These are phyloP conservation scores for Bibio marci DNA, from an alignment of 2,888 invertebrate genomes.

Conservation along the genomic window DNA sequence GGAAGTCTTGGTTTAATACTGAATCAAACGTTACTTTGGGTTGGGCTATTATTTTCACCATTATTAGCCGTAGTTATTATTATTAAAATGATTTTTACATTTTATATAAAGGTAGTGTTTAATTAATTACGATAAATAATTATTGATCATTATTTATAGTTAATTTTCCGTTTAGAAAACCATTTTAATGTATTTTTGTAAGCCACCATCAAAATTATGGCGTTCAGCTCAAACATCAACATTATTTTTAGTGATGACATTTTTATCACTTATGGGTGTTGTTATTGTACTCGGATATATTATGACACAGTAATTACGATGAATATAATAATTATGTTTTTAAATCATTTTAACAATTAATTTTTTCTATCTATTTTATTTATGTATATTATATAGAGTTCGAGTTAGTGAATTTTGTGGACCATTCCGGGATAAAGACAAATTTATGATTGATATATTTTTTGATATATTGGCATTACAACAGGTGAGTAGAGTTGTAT, in stretches of 20 bases:
- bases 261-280: constrained; percentile 43
- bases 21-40: constrained; percentile 63
- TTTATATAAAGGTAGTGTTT: constrained; percentile 33
- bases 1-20: constrained; percentile 63
- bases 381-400: constrained; percentile 28
- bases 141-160: neutral
- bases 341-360: constrained; percentile 3
- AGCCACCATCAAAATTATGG: constrained; percentile 48
- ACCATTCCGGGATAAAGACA: constrained; percentile 36
- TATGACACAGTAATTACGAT: constrained; percentile 36
- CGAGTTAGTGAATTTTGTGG: constrained; percentile 39
- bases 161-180: constrained; percentile 9
- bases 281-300: constrained; percentile 43
- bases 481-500: too few relatives aligned
- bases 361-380: constrained; percentile 2
- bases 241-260: constrained; percentile 48
- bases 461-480: constrained; percentile 35
- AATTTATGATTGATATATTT: constrained; percentile 38
- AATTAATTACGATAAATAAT: neutral
- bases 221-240: constrained; percentile 50
- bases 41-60: constrained; percentile 58
- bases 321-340: neutral
- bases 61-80: constrained; percentile 44
- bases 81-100: constrained; percentile 50
- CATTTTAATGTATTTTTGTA: constrained; percentile 35